A percentile compares a stretch with the other conserved stretches of the same genome.
phyloP scores from a whole-genome alignment of 1,140 invertebrate species.

The Xylocopa sonorina region DNA sequence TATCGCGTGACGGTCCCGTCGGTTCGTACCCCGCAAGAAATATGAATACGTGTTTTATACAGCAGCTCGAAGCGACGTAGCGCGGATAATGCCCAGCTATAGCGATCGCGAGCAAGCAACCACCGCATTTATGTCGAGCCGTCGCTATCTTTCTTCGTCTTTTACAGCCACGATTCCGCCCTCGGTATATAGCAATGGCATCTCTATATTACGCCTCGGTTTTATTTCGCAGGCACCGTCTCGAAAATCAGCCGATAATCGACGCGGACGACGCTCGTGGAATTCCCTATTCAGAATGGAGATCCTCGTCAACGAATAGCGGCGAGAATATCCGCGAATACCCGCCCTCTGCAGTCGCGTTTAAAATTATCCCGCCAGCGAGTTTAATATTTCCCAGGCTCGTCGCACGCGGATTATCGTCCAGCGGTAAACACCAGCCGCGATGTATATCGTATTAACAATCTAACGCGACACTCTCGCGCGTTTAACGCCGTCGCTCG shows the following conservation, averaged over 20 bases:
- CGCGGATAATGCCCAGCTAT: constrained; percentile 65
- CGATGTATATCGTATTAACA: constrained; percentile 12
- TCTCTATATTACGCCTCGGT: constrained; percentile 33
- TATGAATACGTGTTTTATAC: constrained; percentile 75
- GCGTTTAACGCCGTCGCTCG: neutral
- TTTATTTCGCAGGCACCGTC: constrained; percentile 24
- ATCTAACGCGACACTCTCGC: neutral
- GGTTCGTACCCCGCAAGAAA: constrained; percentile 62
- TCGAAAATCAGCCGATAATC: constrained; percentile 48
- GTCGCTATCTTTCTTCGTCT: constrained; percentile 64
- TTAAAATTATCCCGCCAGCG: too few relatives aligned
- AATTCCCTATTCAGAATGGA: constrained; percentile 1
- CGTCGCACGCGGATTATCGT: neutral
- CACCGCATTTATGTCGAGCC: constrained; percentile 51
- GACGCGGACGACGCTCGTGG: constrained; percentile 8
- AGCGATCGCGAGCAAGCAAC: constrained; percentile 14
- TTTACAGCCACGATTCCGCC: constrained; percentile 41
- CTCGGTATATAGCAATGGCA: constrained; percentile 50
- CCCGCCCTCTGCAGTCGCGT: neutral
- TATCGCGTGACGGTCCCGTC: constrained; percentile 48
- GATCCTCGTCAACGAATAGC: constrained; percentile 17
- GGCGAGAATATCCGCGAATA: neutral
- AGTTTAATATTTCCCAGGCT: neutral
- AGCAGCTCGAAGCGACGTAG: constrained; percentile 67
- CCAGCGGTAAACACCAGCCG: neutral